phyloP scores from a whole-genome alignment of 2,888 invertebrate species.

The Microctonus aethiopoides region DNA sequence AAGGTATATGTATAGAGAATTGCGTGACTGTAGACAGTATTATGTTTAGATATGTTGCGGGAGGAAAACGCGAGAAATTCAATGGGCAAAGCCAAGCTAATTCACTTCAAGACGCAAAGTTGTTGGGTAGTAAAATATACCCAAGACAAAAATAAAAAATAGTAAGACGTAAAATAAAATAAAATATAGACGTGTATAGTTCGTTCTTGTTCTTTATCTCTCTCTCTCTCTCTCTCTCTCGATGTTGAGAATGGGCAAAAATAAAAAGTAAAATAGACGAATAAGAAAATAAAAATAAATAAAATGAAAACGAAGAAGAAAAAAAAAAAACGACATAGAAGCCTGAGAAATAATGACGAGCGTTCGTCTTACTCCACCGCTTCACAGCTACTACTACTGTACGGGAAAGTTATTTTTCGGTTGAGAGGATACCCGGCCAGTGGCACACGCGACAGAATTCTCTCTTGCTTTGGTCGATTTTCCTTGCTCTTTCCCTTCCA shows the following conservation, averaged over 20 bases:
- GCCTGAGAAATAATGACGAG: conserved; percentile 14
- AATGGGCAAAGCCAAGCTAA: conserved; percentile 24
- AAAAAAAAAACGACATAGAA: background rate
- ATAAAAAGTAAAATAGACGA: background rate
- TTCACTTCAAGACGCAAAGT: conserved; percentile 25
- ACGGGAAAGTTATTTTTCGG: conserved; percentile 32
- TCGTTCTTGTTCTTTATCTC: conserved; percentile 8
- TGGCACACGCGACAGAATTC: conserved; percentile 19
- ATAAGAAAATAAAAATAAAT: background rate
- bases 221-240: background rate
- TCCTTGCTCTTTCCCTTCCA: background rate
- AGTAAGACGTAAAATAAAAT: background rate
- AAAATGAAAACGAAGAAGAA: background rate
- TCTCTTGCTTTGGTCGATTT: no score
- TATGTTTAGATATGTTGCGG: background rate
- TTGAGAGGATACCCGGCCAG: conserved; percentile 36
- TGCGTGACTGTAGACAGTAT: conserved; percentile 22
- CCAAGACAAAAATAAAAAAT: background rate
- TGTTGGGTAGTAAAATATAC: conserved; percentile 16
- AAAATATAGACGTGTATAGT: background rate
- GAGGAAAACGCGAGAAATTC: conserved; percentile 24
- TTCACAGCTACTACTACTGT: background rate
- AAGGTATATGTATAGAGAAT: background rate
- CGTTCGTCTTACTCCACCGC: conserved; percentile 9
- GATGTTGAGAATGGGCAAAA: background rate